These are phyloP conservation scores for Oligia fasciuncula DNA, from an alignment of 2,888 invertebrate genomes.

Conservation along the genomic window DNA sequence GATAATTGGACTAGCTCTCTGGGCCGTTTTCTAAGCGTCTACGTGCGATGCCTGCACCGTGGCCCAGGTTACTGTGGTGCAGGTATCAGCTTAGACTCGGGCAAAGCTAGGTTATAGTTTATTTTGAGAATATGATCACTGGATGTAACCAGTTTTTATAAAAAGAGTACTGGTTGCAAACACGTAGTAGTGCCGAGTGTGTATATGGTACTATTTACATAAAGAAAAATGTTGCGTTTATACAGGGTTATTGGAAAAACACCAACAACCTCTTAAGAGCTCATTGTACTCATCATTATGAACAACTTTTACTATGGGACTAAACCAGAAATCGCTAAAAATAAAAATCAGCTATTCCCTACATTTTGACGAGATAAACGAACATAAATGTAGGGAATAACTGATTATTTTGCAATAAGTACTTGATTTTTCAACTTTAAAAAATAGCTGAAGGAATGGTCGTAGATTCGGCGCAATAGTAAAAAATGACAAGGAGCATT, in stretches of 20 bases:
- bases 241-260: too few relatives aligned
- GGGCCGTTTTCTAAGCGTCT: not conserved
- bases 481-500: too few relatives aligned
- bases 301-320: not conserved
- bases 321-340: too few relatives aligned
- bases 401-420: too few relatives aligned
- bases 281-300: not conserved
- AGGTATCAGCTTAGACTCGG: conserved; percentile 1
- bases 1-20: conserved; percentile 27
- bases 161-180: not conserved
- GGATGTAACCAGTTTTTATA: not conserved
- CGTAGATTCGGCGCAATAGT: too few relatives aligned
- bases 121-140: conserved; percentile 7
- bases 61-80: not conserved
- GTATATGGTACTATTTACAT: too few relatives aligned
- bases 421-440: too few relatives aligned
- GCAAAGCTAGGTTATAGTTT: conserved; percentile 2
- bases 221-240: not conserved
- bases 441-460: too few relatives aligned
- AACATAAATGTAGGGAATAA: too few relatives aligned
- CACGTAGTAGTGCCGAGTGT: not conserved
- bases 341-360: too few relatives aligned
- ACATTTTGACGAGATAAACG: too few relatives aligned
- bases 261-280: too few relatives aligned
- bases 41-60: not conserved